A percentile compares a stretch with the other conserved stretches of the same genome.
These are phyloP conservation scores for Alces alces DNA, from an alignment of 2,113 vertebrate species.

Conservation along the genomic window DNA sequence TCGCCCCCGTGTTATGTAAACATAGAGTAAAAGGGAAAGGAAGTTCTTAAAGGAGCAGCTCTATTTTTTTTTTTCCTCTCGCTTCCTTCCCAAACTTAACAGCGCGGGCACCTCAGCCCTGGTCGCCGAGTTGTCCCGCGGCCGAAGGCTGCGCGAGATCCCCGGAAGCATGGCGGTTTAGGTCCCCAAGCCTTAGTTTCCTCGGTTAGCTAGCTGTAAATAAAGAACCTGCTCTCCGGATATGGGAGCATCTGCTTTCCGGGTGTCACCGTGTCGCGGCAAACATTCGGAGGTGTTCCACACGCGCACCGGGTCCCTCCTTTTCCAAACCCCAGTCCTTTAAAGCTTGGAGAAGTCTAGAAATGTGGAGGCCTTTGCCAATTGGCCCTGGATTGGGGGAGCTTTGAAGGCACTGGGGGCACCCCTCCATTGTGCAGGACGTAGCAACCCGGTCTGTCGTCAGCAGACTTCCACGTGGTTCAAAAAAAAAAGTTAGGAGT, in stretches of 20 bases:
- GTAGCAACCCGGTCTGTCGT: background rate
- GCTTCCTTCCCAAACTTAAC: constrained; percentile 36
- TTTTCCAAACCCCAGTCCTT: background rate
- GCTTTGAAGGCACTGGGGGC: background rate
- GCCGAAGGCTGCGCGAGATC: background rate
- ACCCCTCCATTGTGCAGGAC: background rate
- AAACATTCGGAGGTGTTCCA: background rate
- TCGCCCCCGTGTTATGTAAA: constrained; percentile 84
- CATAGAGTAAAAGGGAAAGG: constrained; percentile 81
- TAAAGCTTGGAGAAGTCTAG: background rate
- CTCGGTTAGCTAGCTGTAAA: background rate
- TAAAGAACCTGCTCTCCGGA: background rate
- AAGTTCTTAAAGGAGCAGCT: constrained; percentile 80
- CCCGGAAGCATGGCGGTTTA: background rate
- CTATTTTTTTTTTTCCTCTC: constrained; percentile 28
- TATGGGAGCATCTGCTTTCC: background rate
- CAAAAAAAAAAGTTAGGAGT: background rate
- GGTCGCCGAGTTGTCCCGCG: rapidly evolving
- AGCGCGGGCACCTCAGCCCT: background rate
- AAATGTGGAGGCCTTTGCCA: background rate
- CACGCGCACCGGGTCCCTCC: background rate
- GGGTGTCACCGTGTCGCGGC: too few species aligned
- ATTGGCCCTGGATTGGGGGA: too few species aligned
- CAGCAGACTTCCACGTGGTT: background rate
- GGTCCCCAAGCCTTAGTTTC: background rate